These are phyloP conservation scores for Montipora capricornis DNA, from an alignment of 64 coral and sea anemone species.

Conservation along the genomic window DNA sequence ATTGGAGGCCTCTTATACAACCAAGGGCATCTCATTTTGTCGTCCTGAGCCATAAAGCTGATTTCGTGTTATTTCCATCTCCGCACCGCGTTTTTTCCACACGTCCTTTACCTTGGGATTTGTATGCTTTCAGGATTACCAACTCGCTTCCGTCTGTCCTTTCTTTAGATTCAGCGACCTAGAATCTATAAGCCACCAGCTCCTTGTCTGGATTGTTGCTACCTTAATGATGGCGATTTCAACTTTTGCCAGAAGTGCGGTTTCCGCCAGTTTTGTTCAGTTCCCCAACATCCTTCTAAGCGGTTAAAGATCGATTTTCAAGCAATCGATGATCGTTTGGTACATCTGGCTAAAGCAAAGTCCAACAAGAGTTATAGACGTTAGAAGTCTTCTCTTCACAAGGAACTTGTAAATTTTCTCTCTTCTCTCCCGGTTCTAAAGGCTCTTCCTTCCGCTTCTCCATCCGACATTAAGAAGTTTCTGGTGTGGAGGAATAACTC, in stretches of 20 bases:
- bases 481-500: neutral
- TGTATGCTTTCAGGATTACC: constrained; percentile 44
- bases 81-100: neutral
- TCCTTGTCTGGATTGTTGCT: constrained; percentile 9
- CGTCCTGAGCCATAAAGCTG: neutral
- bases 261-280: constrained; percentile 6
- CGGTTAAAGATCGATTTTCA: neutral
- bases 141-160: neutral
- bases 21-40: neutral
- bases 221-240: constrained; percentile 33
- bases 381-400: constrained; percentile 35
- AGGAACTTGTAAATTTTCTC: constrained; percentile 53
- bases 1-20: neutral
- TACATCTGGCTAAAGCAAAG: neutral
- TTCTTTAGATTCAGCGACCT: neutral
- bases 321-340: neutral
- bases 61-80: neutral
- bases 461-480: constrained; percentile 37
- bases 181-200: constrained; percentile 31
- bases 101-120: constrained; percentile 22
- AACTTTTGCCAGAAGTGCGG: constrained; percentile 49
- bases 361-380: constrained; percentile 39
- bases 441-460: neutral
- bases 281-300: constrained; percentile 24
- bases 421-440: constrained; percentile 44